A percentile compares a stretch with the other conserved stretches of the same genome.
phyloP scores from a whole-genome alignment of 2,888 invertebrate genomes.

The Melikaiella ostensackeni region DNA sequence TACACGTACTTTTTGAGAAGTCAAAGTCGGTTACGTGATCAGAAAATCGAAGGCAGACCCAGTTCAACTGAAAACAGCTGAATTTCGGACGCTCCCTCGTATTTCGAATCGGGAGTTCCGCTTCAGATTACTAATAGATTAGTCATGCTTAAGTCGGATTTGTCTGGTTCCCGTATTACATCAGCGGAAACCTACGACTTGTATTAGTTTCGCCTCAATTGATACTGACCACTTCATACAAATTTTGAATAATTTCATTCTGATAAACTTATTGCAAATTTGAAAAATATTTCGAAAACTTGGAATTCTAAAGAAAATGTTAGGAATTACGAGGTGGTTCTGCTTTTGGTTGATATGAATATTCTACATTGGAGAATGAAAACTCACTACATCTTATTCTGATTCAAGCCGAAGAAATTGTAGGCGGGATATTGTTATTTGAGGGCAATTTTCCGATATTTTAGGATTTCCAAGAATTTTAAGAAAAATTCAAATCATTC shows the following conservation, averaged over 20 bases:
- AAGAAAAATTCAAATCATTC: too few species aligned
- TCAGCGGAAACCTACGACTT: background rate
- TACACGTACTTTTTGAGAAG: background rate
- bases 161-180: background rate
- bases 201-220: background rate
- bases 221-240: background rate
- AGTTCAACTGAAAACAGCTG: background rate
- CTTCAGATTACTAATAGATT: background rate
- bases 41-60: background rate
- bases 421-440: too few species aligned
- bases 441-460: too few species aligned
- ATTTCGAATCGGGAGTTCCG: background rate
- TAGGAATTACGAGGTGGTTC: too few species aligned
- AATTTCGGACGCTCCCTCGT: background rate
- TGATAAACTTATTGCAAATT: background rate
- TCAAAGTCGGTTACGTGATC: background rate
- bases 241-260: background rate
- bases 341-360: too few species aligned
- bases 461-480: too few species aligned
- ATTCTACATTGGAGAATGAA: too few species aligned
- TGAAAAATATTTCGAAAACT: background rate
- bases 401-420: too few species aligned
- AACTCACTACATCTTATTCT: too few species aligned
- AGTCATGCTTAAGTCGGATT: background rate
- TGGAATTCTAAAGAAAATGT: too few species aligned